Conservation (phyloP, 1,140 invertebrate genomes). For the Colletes latitarsis region DNA sequence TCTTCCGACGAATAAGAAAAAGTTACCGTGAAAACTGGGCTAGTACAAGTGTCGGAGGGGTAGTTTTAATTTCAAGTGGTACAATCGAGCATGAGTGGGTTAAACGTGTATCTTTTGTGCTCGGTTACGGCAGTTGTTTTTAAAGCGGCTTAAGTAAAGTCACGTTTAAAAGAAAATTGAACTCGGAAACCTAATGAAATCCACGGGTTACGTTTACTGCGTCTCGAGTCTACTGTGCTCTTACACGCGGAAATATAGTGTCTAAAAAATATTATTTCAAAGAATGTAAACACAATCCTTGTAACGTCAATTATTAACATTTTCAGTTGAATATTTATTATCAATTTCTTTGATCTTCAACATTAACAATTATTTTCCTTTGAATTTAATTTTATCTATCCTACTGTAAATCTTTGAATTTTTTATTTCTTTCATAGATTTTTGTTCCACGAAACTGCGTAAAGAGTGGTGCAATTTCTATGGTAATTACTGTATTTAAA, state of each 20-base stretch:
- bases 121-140: constrained; percentile 34
- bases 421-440: no score
- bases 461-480: no score
- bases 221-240: background rate
- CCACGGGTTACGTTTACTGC: constrained; percentile 11
- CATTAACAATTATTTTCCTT: no score
- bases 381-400: no score
- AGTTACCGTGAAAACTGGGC: constrained; percentile 10
- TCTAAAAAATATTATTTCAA: background rate
- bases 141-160: constrained; percentile 46
- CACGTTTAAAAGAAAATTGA: constrained; percentile 41
- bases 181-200: constrained; percentile 23
- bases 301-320: no score
- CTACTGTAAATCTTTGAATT: no score
- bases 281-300: background rate
- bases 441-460: no score
- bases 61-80: constrained; percentile 37
- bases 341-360: no score
- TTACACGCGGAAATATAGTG: background rate
- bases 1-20: constrained; percentile 3
- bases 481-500: no score
- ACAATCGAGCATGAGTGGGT: constrained; percentile 20
- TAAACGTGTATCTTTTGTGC: constrained; percentile 29
- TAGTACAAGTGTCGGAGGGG: background rate
- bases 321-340: no score